Evolutionary conservation across 2,113 vertebrate genomes (phyloP).

Genomic region (Acrocephalus arundinaceus): DNA sequence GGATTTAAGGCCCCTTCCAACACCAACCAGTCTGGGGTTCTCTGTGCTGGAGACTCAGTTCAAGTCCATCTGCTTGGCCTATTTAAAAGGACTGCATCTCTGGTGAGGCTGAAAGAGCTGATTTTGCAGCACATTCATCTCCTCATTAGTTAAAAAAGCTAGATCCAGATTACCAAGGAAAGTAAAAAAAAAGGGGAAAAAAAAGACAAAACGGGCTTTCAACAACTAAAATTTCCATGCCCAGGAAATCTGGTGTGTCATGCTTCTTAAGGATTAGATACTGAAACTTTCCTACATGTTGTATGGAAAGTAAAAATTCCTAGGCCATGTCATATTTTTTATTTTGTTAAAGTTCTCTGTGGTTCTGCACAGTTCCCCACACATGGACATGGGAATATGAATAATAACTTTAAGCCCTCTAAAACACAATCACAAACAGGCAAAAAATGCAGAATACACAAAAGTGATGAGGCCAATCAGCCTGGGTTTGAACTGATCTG

Average conservation of each 20-base stretch:
- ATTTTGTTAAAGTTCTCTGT: not conserved
- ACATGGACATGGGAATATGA: accelerated
- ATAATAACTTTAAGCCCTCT: not conserved
- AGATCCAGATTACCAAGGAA: not conserved
- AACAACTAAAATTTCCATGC: not conserved
- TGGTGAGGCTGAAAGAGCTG: not conserved
- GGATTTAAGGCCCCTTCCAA: not conserved
- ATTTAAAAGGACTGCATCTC: not conserved
- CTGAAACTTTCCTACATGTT: not conserved
- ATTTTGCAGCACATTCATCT: not conserved
- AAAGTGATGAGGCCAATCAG: not conserved
- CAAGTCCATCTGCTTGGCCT: not conserved
- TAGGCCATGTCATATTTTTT: accelerated
- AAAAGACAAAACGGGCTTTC: not conserved
- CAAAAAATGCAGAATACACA: not conserved
- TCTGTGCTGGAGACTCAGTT: not conserved
- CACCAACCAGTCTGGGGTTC: not conserved
- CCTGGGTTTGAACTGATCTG: not conserved
- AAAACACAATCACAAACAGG: not conserved
- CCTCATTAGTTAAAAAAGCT: not conserved
- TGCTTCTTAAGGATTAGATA: not conserved
- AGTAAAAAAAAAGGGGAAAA: not conserved
- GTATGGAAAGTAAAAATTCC: not conserved
- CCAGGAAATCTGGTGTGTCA: not conserved
- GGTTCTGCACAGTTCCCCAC: not conserved